Conservation (phyloP, 1,140 invertebrate genomes). For the Procambarus clarkii region DNA sequence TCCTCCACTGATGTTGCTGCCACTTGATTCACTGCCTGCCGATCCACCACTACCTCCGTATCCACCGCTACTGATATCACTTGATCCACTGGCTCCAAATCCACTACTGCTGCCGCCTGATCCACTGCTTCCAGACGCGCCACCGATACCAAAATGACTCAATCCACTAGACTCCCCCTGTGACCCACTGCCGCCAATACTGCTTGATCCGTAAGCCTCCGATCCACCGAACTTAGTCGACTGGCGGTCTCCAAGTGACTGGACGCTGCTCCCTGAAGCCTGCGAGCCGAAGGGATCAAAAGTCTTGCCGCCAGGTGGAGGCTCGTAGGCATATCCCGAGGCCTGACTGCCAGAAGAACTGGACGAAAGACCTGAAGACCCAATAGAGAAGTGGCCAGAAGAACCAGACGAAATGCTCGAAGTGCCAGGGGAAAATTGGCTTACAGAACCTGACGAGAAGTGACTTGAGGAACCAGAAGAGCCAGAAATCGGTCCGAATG, state of each 20-base stretch:
- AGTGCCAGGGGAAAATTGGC: background rate
- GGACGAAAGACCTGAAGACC: background rate
- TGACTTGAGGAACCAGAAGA: no score
- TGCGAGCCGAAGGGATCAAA: slow-evolving; percentile 23
- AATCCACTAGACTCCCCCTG: no score
- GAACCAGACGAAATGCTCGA: background rate
- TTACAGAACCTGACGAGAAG: background rate
- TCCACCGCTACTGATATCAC: background rate
- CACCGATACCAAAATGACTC: background rate
- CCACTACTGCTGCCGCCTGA: background rate
- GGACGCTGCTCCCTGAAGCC: background rate
- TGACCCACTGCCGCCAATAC: no score
- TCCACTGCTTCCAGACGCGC: background rate
- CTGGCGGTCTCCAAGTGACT: background rate
- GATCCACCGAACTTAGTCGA: no score
- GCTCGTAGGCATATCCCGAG: slow-evolving; percentile 2
- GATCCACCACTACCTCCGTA: background rate
- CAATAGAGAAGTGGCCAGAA: background rate
- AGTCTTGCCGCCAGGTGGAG: background rate
- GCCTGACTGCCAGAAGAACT: background rate
- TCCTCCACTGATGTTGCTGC: slow-evolving; percentile 1
- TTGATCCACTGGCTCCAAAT: slow-evolving; percentile 31
- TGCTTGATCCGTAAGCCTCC: no score
- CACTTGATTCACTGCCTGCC: background rate
- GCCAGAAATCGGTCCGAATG: background rate